Evolutionary conservation across 2,113 vertebrate species (phyloP).

Genomic region (Eolophus roseicapilla): DNA sequence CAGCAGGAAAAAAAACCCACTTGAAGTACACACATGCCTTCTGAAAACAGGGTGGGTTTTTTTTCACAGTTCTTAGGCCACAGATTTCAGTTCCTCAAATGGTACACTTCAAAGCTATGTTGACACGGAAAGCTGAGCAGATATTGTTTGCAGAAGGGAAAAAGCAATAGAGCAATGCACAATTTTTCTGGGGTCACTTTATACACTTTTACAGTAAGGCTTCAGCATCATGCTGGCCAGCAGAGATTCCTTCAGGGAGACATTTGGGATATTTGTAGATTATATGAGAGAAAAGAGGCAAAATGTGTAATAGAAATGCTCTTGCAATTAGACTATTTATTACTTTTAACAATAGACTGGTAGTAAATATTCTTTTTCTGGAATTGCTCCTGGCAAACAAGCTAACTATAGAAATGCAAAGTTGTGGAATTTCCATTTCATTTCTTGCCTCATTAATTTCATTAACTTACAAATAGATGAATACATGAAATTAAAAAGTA

Average conservation of each 20-base stretch:
- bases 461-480: constrained; percentile 79
- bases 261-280: background rate
- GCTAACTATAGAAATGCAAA: constrained; percentile 62
- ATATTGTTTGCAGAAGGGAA: constrained; percentile 4
- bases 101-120: background rate
- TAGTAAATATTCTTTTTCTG: constrained; percentile 44
- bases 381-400: constrained; percentile 41
- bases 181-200: background rate
- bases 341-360: constrained; percentile 49
- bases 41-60: background rate
- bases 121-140: background rate
- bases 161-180: background rate
- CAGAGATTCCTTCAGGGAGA: background rate
- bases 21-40: background rate
- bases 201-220: background rate
- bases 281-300: background rate
- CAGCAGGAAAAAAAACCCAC: background rate
- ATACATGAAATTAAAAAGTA: constrained; percentile 76
- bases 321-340: constrained; percentile 34
- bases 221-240: background rate
- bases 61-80: background rate
- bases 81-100: background rate
- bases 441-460: constrained; percentile 81
- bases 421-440: constrained; percentile 74
- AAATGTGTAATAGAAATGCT: constrained; percentile 12